A percentile compares a stretch with the other conserved stretches of the same genome.
These are phyloP conservation scores for Xiphophorus couchianus DNA, from an alignment of 2,113 vertebrate genomes.

Conservation along the genomic window DNA sequence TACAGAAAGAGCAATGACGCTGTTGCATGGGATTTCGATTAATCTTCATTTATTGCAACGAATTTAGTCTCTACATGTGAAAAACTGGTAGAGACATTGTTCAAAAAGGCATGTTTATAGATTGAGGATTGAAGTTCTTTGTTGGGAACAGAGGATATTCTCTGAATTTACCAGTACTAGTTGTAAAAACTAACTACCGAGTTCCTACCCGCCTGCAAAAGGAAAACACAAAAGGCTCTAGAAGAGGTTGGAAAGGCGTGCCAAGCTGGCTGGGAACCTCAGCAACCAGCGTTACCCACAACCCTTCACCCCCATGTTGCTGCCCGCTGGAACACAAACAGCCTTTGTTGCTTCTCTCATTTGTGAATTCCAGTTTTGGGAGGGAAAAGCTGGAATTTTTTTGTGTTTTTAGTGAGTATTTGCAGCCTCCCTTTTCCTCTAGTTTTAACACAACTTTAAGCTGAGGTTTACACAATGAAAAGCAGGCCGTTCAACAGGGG, in stretches of 20 bases:
- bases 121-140: not conserved
- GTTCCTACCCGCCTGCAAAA: slow-evolving; percentile 8
- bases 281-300: slow-evolving; percentile 62
- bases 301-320: slow-evolving; percentile 59
- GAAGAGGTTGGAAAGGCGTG: slow-evolving; percentile 50
- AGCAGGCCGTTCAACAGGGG: no score
- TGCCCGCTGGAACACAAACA: slow-evolving; percentile 59
- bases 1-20: no score
- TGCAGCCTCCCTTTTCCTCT: no score
- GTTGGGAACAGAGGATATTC: slow-evolving; percentile 1
- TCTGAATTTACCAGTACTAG: slow-evolving; percentile 11
- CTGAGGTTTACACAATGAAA: no score
- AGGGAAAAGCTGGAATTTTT: no score
- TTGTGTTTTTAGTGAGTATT: no score
- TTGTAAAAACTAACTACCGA: not conserved
- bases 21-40: no score
- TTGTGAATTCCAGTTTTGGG: no score
- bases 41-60: no score
- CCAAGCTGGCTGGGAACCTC: slow-evolving; percentile 72
- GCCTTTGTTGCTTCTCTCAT: slow-evolving; percentile 56
- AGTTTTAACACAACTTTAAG: no score
- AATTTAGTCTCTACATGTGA: no score
- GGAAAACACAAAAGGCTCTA: slow-evolving; percentile 37
- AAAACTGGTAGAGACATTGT: no score
- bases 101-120: not conserved